phyloP scores from a whole-genome alignment of 1,140 invertebrate species.

The Elymnias hypermnestra region DNA sequence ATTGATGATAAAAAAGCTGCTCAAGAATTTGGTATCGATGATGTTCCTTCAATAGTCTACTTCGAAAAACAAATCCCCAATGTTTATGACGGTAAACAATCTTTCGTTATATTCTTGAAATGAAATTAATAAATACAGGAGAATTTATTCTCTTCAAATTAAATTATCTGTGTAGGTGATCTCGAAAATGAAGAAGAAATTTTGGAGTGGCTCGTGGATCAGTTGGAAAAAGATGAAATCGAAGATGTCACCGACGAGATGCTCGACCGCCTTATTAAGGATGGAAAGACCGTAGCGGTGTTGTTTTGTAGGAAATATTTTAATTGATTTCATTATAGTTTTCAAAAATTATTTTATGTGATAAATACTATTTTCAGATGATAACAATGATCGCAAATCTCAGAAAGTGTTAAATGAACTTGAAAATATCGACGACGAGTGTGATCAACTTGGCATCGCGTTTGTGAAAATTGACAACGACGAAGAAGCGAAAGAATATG shows the following conservation, averaged over 20 bases:
- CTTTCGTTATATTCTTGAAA: constrained; percentile 4
- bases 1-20: constrained; percentile 91
- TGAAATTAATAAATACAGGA: no score
- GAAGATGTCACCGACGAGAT: constrained; percentile 97
- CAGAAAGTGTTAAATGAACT: constrained; percentile 90
- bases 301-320: constrained; percentile 87
- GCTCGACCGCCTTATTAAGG: constrained; percentile 91
- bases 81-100: constrained; percentile 89
- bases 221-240: constrained; percentile 94
- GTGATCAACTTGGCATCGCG: constrained; percentile 89
- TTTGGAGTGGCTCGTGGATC: constrained; percentile 90
- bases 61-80: constrained; percentile 96
- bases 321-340: no score
- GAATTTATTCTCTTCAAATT: no score
- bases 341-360: no score
- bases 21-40: constrained; percentile 90
- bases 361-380: constrained; percentile 81
- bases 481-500: constrained; percentile 93
- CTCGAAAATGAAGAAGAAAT: constrained; percentile 94
- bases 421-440: constrained; percentile 97
- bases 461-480: constrained; percentile 96
- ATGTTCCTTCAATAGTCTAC: constrained; percentile 91
- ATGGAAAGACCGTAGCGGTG: constrained; percentile 92
- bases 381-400: constrained; percentile 93
- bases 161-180: constrained; percentile 79